Conservation (phyloP, 1,140 invertebrate species). For the Drosophila santomea region DNA sequence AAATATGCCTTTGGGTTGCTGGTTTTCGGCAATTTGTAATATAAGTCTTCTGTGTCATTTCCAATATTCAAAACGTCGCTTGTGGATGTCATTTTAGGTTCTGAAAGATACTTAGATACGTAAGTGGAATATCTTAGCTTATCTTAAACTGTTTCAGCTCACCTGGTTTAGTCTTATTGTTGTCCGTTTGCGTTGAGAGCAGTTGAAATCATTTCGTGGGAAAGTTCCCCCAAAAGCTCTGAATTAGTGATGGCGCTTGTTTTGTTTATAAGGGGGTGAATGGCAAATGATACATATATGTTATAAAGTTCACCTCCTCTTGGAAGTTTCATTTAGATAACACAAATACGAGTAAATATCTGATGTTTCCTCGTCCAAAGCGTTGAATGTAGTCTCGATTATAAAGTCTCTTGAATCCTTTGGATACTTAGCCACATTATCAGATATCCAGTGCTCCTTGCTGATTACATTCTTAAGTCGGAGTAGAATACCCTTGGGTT, state of each 20-base stretch:
- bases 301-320: neutral
- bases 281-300: neutral
- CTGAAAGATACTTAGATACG: neutral
- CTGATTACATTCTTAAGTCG: slow-evolving; percentile 7
- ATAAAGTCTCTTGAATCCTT: slow-evolving; percentile 13
- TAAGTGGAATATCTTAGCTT: neutral
- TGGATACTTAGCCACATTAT: slow-evolving; percentile 6
- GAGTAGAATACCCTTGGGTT: slow-evolving; percentile 3
- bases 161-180: neutral
- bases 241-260: neutral
- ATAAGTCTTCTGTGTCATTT: neutral
- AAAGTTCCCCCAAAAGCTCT: slow-evolving; percentile 8
- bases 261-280: slow-evolving; percentile 12
- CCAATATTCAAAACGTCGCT: slow-evolving; percentile 5
- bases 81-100: neutral
- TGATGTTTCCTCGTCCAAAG: neutral
- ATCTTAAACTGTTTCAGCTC: neutral
- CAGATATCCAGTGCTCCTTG: slow-evolving; percentile 4
- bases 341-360: slow-evolving; percentile 14
- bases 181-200: neutral
- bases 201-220: neutral
- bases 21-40: neutral
- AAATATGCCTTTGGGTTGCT: slow-evolving; percentile 15
- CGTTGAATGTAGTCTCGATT: neutral
- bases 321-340: slow-evolving; percentile 6